A percentile compares a stretch with the other conserved stretches of the same genome.
phyloP scores from a whole-genome alignment of 2,888 invertebrate genomes.

The Blomia tropicalis region DNA sequence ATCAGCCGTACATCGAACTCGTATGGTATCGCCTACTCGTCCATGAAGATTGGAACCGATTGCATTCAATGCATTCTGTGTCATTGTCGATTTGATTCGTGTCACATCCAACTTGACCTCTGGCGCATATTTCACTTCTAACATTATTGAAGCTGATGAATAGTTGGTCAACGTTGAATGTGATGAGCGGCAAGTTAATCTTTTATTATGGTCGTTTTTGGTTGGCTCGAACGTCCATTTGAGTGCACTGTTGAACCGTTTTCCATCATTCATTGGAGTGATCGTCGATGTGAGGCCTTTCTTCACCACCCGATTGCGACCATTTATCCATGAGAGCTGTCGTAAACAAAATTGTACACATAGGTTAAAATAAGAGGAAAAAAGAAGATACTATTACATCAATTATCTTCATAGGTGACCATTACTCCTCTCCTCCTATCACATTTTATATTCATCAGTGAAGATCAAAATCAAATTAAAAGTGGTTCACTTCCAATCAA shows the following conservation, averaged over 20 bases:
- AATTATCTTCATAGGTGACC: too few species aligned
- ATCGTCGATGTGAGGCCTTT: conserved; percentile 60
- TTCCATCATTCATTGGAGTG: conserved; percentile 55
- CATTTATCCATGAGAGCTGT: conserved; percentile 1
- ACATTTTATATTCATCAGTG: background rate
- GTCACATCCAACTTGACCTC: conserved; percentile 33
- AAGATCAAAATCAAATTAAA: background rate
- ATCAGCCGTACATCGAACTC: conserved; percentile 66
- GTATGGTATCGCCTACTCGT: conserved; percentile 46
- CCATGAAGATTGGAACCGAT: conserved; percentile 27
- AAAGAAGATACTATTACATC: background rate
- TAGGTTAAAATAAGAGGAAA: background rate
- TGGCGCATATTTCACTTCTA: conserved; percentile 61
- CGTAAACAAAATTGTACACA: background rate
- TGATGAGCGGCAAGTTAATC: conserved; percentile 60
- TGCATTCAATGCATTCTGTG: conserved; percentile 14
- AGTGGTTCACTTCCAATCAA: too few species aligned
- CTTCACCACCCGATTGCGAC: conserved; percentile 46
- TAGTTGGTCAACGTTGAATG: conserved; percentile 72
- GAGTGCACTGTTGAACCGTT: conserved; percentile 67
- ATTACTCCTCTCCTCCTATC: background rate
- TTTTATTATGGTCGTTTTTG: conserved; percentile 73
- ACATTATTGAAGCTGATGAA: conserved; percentile 56
- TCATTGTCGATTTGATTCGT: background rate
- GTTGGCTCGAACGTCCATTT: conserved; percentile 65